Evolutionary conservation across 2,113 vertebrate genomes (phyloP).

Genomic region (Leiothrix lutea): DNA sequence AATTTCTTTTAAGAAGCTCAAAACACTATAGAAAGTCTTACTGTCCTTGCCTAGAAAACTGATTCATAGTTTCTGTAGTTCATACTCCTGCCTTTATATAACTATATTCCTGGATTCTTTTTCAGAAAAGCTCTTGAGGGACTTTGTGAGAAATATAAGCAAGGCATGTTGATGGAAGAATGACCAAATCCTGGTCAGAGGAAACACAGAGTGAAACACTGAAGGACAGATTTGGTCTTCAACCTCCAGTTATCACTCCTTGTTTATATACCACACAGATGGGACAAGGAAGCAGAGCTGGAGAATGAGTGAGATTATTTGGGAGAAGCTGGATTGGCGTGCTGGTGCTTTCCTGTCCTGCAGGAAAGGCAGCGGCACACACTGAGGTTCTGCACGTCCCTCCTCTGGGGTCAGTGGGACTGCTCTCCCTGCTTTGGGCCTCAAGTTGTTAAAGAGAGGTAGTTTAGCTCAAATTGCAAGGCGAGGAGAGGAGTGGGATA

Average conservation of each 20-base stretch:
- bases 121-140: background rate
- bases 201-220: background rate
- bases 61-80: background rate
- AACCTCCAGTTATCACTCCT: background rate
- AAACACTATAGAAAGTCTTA: background rate
- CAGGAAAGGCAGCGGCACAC: accelerated
- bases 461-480: background rate
- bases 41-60: background rate
- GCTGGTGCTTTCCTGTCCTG: background rate
- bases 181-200: background rate
- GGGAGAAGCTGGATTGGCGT: background rate
- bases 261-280: background rate
- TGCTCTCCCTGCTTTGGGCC: background rate
- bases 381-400: background rate
- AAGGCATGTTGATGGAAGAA: background rate
- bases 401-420: background rate
- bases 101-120: background rate
- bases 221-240: background rate
- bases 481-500: background rate
- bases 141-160: background rate
- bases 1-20: background rate
- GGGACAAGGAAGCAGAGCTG: background rate
- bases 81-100: background rate
- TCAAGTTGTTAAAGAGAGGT: background rate
- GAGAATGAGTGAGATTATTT: background rate